Base-by-base conservation (phyloP, 2,113 vertebrate genomes). In the Oreochromis tanganicae region DNA sequence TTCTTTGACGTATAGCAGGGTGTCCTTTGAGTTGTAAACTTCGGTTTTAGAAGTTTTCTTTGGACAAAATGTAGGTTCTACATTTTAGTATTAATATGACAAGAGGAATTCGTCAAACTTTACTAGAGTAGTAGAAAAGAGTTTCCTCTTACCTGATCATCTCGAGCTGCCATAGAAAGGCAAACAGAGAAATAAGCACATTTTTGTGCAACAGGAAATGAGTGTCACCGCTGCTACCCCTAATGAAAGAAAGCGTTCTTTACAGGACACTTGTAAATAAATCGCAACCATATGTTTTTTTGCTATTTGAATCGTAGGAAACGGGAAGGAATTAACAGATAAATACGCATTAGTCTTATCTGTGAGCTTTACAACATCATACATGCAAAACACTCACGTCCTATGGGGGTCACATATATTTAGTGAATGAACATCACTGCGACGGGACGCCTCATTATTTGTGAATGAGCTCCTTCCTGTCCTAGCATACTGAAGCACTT, bases 401-500 rank as follows among this genome's bases (percentile, higher is more conserved):
- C 81, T 56, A 17, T 86, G 86, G 85, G 83, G 91, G 88, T 92
- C 89, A 89, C 84, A 89, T 84, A 85, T 83, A n/a, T 86, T 93
- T 92, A 85, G 85, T 94, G 91, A 94, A 93, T 94, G 93, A 93
- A 87, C 86, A 91, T 96, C 94, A 96, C 89, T 27, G 85, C 50
- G 36, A 93, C 85, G 29, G 90, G 88, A 91, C 87, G 90, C 83
- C 90, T 95, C 96, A 95, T 96, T 95, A 95, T 94, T 91, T 92
- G 92, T 94, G 94, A 96, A 96, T 94, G 93, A 93, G 91, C 86
- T 90, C 80, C 93, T 96, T 95, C 94, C 95, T 94, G 94, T 93
- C 84, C 89, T 87, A 82, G 89, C 95, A 94, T 94, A 41, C 91
- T 95, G 94, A 96, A 96, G 87, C 93, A 88, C 91, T 95, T 95